A percentile compares a stretch with the other conserved stretches of the same genome.
These are phyloP conservation scores for Sthenelais limicola DNA, from an alignment of 2,888 invertebrate genomes.

Conservation along the genomic window DNA sequence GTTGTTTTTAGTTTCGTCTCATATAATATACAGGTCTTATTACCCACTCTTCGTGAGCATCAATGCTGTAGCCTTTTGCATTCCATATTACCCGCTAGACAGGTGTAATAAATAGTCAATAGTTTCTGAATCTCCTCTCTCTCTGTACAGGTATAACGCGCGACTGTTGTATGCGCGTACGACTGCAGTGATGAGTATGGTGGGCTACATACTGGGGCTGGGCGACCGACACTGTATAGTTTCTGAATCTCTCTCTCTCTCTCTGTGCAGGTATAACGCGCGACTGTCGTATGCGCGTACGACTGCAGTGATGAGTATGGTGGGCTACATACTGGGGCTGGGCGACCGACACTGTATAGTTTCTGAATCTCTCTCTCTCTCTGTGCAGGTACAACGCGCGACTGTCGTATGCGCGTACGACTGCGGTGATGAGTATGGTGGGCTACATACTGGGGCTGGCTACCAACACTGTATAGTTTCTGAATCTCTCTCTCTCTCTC, in stretches of 20 bases:
- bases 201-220: slow-evolving; percentile 73
- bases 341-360: slow-evolving; percentile 85
- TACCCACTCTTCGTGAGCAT: no score
- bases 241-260: no score
- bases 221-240: slow-evolving; percentile 85
- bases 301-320: slow-evolving; percentile 92
- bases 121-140: no score
- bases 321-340: slow-evolving; percentile 73
- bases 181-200: slow-evolving; percentile 92
- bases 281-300: slow-evolving; percentile 91
- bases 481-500: no score
- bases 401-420: slow-evolving; percentile 89
- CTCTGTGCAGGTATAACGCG: slow-evolving; percentile 85
- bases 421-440: slow-evolving; percentile 92
- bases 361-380: no score
- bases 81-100: no score
- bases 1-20: no score
- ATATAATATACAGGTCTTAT: no score
- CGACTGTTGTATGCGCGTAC: slow-evolving; percentile 91
- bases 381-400: slow-evolving; percentile 87
- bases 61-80: no score
- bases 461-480: no score
- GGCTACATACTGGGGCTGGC: slow-evolving; percentile 74
- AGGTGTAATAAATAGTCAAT: no score
- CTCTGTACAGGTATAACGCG: slow-evolving; percentile 85